Conservation (phyloP, 2,113 vertebrate species). For the Naja naja region DNA sequence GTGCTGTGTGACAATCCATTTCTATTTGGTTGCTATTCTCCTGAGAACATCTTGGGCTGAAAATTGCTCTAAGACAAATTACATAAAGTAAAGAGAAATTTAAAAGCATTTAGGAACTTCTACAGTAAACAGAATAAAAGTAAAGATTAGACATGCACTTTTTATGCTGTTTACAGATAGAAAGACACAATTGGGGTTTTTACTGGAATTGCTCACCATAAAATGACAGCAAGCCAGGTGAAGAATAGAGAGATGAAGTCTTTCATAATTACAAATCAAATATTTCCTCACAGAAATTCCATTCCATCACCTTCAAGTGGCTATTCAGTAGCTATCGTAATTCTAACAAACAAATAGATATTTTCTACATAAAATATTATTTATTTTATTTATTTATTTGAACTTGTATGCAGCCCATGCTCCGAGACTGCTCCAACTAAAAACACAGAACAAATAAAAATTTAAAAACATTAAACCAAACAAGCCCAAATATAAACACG, state of each 20-base stretch:
- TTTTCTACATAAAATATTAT: neutral
- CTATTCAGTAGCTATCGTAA: neutral
- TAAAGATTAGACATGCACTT: neutral
- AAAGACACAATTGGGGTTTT: neutral
- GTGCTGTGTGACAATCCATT: neutral
- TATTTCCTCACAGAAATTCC: neutral
- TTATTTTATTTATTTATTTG: too few species aligned
- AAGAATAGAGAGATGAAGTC: neutral
- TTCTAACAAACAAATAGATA: neutral
- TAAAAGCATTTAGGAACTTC: neutral
- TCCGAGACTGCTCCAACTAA: too few species aligned
- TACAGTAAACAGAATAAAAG: neutral
- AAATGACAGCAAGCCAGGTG: neutral
- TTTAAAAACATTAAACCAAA: too few species aligned
- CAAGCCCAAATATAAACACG: too few species aligned
- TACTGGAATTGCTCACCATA: neutral
- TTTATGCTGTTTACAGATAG: neutral
- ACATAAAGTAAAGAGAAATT: accelerated
- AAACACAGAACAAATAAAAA: too few species aligned
- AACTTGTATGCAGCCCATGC: too few species aligned
- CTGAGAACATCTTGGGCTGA: neutral
- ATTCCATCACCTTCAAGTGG: neutral
- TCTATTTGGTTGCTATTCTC: constrained; percentile 18
- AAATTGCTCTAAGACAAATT: neutral
- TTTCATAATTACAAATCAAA: neutral